Conservation (phyloP, 2,888 invertebrate genomes). For the Apamea epomidion region DNA sequence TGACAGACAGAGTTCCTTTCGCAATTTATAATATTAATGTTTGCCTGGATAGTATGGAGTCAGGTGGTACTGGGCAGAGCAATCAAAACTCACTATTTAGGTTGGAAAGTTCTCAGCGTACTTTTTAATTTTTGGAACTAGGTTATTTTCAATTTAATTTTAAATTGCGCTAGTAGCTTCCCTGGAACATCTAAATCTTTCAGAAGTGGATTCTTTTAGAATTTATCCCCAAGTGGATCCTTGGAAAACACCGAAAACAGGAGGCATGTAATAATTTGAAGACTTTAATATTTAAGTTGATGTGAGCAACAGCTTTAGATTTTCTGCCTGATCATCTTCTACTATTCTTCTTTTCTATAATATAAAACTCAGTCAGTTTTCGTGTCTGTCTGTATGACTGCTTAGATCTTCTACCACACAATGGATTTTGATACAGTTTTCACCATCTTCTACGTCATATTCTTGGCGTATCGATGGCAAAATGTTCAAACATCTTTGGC, state of each 20-base stretch:
- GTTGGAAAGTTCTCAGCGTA: slow-evolving; percentile 7
- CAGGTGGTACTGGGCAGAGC: neutral
- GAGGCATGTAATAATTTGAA: neutral
- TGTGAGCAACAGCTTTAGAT: neutral
- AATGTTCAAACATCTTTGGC: too few relatives aligned
- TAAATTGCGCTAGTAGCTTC: slow-evolving; percentile 26
- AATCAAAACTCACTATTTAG: slow-evolving; percentile 23
- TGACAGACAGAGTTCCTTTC: neutral
- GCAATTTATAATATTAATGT: neutral
- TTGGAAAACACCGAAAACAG: neutral
- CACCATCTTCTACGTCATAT: neutral
- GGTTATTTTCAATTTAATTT: slow-evolving; percentile 54
- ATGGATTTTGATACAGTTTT: neutral
- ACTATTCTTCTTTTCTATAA: neutral
- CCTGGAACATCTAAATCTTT: slow-evolving; percentile 30
- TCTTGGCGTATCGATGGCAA: too few relatives aligned
- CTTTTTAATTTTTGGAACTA: slow-evolving; percentile 30
- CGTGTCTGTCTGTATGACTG: neutral
- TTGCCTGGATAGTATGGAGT: neutral
- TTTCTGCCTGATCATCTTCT: neutral
- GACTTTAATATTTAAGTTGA: neutral
- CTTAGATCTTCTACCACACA: neutral
- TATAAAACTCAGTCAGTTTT: neutral
- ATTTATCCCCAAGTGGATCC: slow-evolving; percentile 29
- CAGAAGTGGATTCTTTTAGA: slow-evolving; percentile 32